Evolutionary conservation across 2,797 vertebrate genomes (phyloP), one percentile per base, ranked within the genome.

Genomic region (Danionella dracula): DNA sequence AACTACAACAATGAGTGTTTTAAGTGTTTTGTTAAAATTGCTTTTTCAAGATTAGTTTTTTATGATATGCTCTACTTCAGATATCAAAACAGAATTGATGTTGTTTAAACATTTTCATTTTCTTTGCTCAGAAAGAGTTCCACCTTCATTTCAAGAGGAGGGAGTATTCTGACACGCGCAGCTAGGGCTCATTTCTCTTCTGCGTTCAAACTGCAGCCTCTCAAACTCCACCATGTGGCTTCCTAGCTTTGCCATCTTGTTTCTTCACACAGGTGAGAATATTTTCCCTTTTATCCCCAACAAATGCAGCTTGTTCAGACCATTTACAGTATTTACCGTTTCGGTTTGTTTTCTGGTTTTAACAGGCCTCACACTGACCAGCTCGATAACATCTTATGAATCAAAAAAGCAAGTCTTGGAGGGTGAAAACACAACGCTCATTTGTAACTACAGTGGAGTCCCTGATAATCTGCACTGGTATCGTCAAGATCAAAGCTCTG

Each of bases 231-330:
- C 27, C 37, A 42, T 57, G 37, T 17, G 13, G 4, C 21, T 41
- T 17, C 0, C 21, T 5, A 37, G 27, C 6, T 17, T 57, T 29
- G 5, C 40, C 7, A 37, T 57, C 41, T 42, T 57, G 15, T 11
- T 42, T 42, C 54, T 57, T 57, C 54, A 42, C 29, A 57, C 5
- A n/a, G 38, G 54, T 42, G 54, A 57, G 54, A 57, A 41, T 42
- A 35, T 35, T 57, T 2, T 31, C 15, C 4, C 38, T 17, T 16
- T 1, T 4, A 17, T 32, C 29, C 15, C 7, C 6, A 29, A 16
- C 1, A 0, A 29, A 8, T 5, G 0, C 6, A 23, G 6, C 23
- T 23, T 23, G n/a, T 2, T 21, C 1, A 11, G 5, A 45, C 6
- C 21, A 1, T 31, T 9, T 31, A 9, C 10, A 8, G 6, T 4